Evolutionary conservation across 2,888 invertebrate genomes (phyloP).

Genomic region (Formica aserva): DNA sequence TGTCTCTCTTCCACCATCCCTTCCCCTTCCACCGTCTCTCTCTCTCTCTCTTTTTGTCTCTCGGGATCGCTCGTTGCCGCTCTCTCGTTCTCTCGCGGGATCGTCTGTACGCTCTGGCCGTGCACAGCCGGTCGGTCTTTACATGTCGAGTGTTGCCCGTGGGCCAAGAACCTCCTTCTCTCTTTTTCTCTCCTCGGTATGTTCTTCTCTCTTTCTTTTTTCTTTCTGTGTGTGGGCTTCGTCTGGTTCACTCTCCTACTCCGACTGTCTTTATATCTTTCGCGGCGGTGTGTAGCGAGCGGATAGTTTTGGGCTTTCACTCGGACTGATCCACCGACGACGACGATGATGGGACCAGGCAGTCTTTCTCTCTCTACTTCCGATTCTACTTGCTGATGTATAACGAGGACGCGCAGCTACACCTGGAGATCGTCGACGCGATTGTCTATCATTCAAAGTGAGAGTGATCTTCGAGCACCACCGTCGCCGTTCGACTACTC

Average conservation of each 20-base stretch:
- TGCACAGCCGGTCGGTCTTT: slow-evolving; percentile 67
- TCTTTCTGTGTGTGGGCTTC: slow-evolving; percentile 18
- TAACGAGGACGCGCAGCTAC: slow-evolving; percentile 4
- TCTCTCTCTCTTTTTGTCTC: slow-evolving; percentile 24
- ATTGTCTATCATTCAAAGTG: background rate
- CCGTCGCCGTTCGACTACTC: background rate
- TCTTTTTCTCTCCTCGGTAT: slow-evolving; percentile 42
- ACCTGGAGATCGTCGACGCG: background rate
- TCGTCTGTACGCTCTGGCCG: slow-evolving; percentile 52
- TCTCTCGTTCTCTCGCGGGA: slow-evolving; percentile 51
- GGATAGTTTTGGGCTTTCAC: slow-evolving; percentile 66
- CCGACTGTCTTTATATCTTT: slow-evolving; percentile 49
- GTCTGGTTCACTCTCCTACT: slow-evolving; percentile 47
- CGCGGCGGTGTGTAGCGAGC: slow-evolving; percentile 32
- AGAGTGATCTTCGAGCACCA: background rate
- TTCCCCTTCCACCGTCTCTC: slow-evolving; percentile 27
- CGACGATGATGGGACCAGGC: slow-evolving; percentile 22
- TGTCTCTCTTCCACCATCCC: slow-evolving; percentile 47
- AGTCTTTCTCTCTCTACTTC: slow-evolving; percentile 17
- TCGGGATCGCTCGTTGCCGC: slow-evolving; percentile 22
- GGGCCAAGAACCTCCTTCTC: slow-evolving; percentile 59
- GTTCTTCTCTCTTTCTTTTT: background rate
- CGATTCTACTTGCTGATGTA: slow-evolving; percentile 34
- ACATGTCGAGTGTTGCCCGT: slow-evolving; percentile 62
- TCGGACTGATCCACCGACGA: slow-evolving; percentile 35